phyloP scores from a whole-genome alignment of 2,888 invertebrate genomes.

The Scaptomyza caliginosa region DNA sequence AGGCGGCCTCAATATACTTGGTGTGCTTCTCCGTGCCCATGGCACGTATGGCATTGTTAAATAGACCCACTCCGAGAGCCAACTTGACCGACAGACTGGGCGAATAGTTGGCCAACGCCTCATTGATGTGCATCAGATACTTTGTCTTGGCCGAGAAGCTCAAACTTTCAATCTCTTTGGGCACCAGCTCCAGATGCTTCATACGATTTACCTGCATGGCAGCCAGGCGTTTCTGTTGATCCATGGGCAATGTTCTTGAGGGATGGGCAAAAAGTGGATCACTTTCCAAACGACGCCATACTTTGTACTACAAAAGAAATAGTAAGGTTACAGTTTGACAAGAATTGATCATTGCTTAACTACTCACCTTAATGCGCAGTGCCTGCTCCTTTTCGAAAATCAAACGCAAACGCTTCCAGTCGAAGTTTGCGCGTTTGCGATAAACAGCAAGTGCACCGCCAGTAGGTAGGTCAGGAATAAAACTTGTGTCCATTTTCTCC shows the following conservation, averaged over 20 bases:
- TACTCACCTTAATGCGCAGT: slow-evolving; percentile 90
- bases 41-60: slow-evolving; percentile 90
- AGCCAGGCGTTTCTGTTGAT: slow-evolving; percentile 90
- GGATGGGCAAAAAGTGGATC: slow-evolving; percentile 91
- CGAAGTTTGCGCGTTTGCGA: slow-evolving; percentile 91
- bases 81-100: slow-evolving; percentile 91
- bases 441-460: slow-evolving; percentile 90
- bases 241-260: slow-evolving; percentile 86
- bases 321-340: background rate
- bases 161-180: slow-evolving; percentile 86
- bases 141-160: slow-evolving; percentile 89
- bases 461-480: slow-evolving; percentile 87
- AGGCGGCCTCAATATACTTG: slow-evolving; percentile 88
- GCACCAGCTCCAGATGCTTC: slow-evolving; percentile 88
- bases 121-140: slow-evolving; percentile 90
- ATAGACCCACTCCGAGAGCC: slow-evolving; percentile 90
- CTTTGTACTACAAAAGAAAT: slow-evolving; percentile 87
- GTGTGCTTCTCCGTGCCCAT: slow-evolving; percentile 90
- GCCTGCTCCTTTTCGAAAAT: slow-evolving; percentile 91
- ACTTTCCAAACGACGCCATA: slow-evolving; percentile 91
- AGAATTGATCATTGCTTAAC: background rate
- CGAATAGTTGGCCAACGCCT: slow-evolving; percentile 88
- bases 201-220: slow-evolving; percentile 89
- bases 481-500: slow-evolving; percentile 85
- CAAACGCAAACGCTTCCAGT: slow-evolving; percentile 93